Evolutionary conservation across 2,797 vertebrate species (phyloP), one percentile per base, ranked within the genome.

Genomic region (Gila robusta): DNA sequence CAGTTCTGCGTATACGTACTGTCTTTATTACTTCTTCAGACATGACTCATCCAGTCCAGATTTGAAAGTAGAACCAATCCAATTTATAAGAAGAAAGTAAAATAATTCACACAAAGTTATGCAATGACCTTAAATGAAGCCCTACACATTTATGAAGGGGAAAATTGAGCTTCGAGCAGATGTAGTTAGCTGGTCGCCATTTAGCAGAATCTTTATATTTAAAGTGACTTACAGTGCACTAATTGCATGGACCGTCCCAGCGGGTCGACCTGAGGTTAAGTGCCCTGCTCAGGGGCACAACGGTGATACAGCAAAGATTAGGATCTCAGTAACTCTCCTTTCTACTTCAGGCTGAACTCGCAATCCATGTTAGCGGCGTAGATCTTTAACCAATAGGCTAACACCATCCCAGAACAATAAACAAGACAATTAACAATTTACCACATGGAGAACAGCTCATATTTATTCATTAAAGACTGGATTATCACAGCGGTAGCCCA

Each of bases 401-500:
- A 59, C 44, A 6, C 69, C 44, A 74, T 10, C 54, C 14, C 26
- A 54, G 70, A 81, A 86, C 84, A 81, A 81, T 81, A 86, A 86
- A 73, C 79, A 81, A 86, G 70, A 81, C 70, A 86, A 86, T 86
- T 86, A 86, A 54, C 70, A 81, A 86, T 86, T 86, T 81, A 81
- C 84, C 84, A 81, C 84, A 86, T 83, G 39, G 79, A 87, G 78
- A 84, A 90, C 49, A 87, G 90, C 89, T 91, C 88, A 90, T 85
- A 85, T 93, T 92, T 89, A 91, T 92, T 94, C 91, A 91, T 91
- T 91, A 88, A 91, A 91, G 84, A 88, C 88, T 82, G 91, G 87
- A 91, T 94, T 93, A 92, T 92, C 91, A 83, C 87, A 82, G 49
- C 69, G 54, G 87, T 28, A 67, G 84, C 59, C 67, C 52, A 91